Base-by-base conservation (phyloP, 53 echinoderm and acorn worm species). In the Arbacia lixula region DNA sequence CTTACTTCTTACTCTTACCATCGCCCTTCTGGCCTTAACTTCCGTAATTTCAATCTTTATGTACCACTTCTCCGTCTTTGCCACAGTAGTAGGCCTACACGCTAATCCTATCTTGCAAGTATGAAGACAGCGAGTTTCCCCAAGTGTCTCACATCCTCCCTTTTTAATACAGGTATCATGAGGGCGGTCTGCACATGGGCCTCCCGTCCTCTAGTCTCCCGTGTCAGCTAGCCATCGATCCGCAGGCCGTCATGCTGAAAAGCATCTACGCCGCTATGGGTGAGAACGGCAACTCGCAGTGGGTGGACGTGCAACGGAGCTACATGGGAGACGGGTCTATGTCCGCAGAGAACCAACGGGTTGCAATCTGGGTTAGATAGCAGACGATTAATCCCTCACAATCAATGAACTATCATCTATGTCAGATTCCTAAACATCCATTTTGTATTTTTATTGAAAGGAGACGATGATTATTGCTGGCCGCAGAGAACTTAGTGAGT, bases 171-270 rank as follows among this genome's bases (percentile, higher is more conserved):
- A 87, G 88, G 26, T 87, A 87, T 36, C 75, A 66, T 41, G 88
- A 87, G 35, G 88, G 78, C 22, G 88, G 88, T 5, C 88, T 87
- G 2, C 88, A 87, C 49, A 87, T 87, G 88, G 88, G 88, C 1
- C 28, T 66, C 61, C 88, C 88, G 11, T 68, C 82, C 0, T 49
- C 81, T 20, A 81, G 88, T 5, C 78, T 64, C 31, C 71, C 81
- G 30, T 87, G 88, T 29, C 88, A 87, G 14, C 69, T 87, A 9
- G 81, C 40, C 16, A 57, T 68, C 30, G 71, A 87, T 24, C 54
- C 40, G 8, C 26, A 71, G 20, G 88, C 77, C 5, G 61, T 87
- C 31, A 87, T 87, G 88, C 82, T 87, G 2, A 87, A 87, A 42
- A 87, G 88, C 56, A 81, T 81, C 58, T 87, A 87, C 82, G 63